Base-by-base conservation (phyloP, 2,113 vertebrate genomes). In the Archilochus colubris region DNA sequence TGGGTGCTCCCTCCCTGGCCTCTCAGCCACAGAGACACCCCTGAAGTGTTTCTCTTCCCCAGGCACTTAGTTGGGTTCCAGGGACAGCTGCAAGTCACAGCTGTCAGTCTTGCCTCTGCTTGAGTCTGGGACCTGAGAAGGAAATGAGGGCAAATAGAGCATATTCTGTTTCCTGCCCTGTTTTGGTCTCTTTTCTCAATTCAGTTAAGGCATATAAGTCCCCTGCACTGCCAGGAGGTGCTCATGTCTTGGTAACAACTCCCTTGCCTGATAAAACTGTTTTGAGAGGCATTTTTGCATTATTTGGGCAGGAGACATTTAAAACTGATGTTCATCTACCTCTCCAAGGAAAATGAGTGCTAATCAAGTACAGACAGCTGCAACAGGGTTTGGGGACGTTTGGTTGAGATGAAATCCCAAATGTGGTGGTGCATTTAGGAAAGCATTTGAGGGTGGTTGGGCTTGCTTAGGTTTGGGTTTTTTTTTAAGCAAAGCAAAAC, bases 1-100 rank as follows among this genome's bases (percentile, higher is more conserved):
- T 53, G 64, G 9, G 22, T 66, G 53, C 70, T 33, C 1, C 50
- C 51, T 78, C 36, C 31, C 46, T 58, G 22, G 7, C 5, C 1
- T 7, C 3, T 31, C 55, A 77, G 59, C 40, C 0, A 0, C 27
- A 48, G 54, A 55, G 18, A 4, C 6, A 50, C 50, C 63, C 38
- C 38, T 36, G 17, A 67, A 59, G 11, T 5, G 79, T 58, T 33
- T 27, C 25, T 64, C 16, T 55, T 79, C 40, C 18, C 12, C 38
- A 33, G 62, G 24, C 3, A 5, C 14, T 85, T 19, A 27, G 57
- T 7, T 76, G 28, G 79, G 17, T 75, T 88, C 54, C 4, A 8
- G 72, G 58, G 33, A 55, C 31, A 23, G 58, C 20, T 91, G n/a
- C 53, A 17, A 36, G 25, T 44, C 68, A 61, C 73, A 62, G 51